These are phyloP conservation scores for Raja brachyura DNA, from an alignment of 2,113 vertebrate species.

Conservation along the genomic window DNA sequence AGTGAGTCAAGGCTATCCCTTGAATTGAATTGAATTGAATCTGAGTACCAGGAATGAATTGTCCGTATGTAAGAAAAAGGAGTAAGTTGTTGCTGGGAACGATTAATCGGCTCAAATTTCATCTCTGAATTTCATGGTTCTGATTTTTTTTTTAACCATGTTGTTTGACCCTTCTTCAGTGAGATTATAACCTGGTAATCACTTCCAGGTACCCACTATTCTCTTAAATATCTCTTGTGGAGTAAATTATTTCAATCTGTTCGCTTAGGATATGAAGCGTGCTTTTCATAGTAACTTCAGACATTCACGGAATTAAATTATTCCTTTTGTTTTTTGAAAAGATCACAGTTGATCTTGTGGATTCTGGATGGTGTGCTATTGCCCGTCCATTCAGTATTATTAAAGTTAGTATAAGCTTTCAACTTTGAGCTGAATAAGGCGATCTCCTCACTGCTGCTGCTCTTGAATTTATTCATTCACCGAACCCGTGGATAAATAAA, in stretches of 20 bases:
- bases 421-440: neutral
- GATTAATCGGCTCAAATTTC: constrained; percentile 13
- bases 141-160: neutral
- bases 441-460: neutral
- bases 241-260: constrained; percentile 31
- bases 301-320: neutral
- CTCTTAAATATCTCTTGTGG: neutral
- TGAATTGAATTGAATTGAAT: too few relatives aligned
- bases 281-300: constrained; percentile 2
- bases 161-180: constrained; percentile 17
- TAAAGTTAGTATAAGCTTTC: neutral
- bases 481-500: neutral
- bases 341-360: neutral
- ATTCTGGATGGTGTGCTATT: neutral
- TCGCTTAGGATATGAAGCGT: neutral
- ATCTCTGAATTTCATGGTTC: constrained; percentile 8
- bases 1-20: neutral
- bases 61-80: neutral
- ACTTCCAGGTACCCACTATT: constrained; percentile 28
- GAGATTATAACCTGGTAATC: constrained; percentile 17
- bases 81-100: neutral
- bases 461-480: neutral
- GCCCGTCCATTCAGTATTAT: neutral
- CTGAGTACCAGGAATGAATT: constrained; percentile 30
- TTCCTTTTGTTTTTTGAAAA: neutral